Base-by-base conservation (phyloP, 2,113 vertebrate genomes). In the Tursiops truncatus region DNA sequence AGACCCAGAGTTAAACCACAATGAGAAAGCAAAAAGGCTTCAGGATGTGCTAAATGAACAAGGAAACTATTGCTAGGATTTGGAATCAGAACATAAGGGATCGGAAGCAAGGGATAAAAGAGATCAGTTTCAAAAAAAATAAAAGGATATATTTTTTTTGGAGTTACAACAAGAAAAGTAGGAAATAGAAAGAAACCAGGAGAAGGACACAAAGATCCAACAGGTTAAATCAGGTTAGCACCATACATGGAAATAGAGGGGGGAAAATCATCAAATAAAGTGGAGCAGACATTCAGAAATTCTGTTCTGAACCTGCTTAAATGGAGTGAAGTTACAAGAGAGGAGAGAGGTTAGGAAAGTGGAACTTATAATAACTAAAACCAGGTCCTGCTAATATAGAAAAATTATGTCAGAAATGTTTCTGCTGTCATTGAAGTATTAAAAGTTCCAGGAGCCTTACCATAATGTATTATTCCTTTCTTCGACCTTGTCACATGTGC, bases 41-140 rank as follows among this genome's bases (percentile, higher is more conserved):
- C 44, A 65, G 65, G 83, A 84, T 77, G 25, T 94, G 74, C 65
- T 65, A 80, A 80, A 80, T 68, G 47, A 56, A 76, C 21, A 74
- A 47, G 28, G 58, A 81, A 83, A 63, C 17, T 26, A 12, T 89
- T 65, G 77, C 81, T 89, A 62, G 15, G 7, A 89, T 82, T 94
- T 81, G 18, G 58, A 80, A 50, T 81, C 60, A 76, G 44, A 81
- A 81, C 23, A 91, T 28, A 76, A 44, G 41, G n/a, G 10, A 36
- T 80, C 38, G 73, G 70, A 95, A 91, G 50, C 33, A 87, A 84
- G 47, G 25, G 33, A 81, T 77, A n/a, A 81, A 81, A 94, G 33
- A 95, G 20, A 89, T 89, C 53, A 53, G 8, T 90, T 93, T 85
- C 6, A 3, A n/a, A 79, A 79, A 88, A 88, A 89, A 74, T 92